Evolutionary conservation across 2,888 invertebrate species (phyloP).

Genomic region (Hyalella azteca): DNA sequence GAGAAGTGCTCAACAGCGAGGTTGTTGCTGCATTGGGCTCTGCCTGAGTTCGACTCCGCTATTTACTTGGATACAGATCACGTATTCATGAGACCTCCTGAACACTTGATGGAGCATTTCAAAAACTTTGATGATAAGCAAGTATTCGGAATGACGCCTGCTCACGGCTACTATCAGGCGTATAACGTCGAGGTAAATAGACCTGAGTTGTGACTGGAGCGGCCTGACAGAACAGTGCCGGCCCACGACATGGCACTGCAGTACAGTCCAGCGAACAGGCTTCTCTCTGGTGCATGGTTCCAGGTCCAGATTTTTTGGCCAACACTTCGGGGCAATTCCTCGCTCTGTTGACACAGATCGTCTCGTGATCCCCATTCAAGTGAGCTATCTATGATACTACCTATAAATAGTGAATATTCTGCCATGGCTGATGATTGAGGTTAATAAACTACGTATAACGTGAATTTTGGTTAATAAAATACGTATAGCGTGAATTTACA

Average conservation of each 20-base stretch:
- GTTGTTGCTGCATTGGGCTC: too few species aligned
- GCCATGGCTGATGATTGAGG: background rate
- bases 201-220: constrained; percentile 2
- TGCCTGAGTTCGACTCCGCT: too few species aligned
- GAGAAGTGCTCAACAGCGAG: too few species aligned
- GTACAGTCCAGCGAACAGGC: background rate
- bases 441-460: background rate
- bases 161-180: too few species aligned
- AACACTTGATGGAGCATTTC: too few species aligned
- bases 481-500: too few species aligned
- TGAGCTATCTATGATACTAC: background rate
- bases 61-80: too few species aligned
- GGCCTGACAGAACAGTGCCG: background rate
- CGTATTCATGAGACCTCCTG: too few species aligned
- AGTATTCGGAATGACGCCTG: too few species aligned
- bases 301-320: background rate
- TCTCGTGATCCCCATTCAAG: background rate
- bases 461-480: background rate
- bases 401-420: background rate
- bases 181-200: too few species aligned
- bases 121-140: too few species aligned
- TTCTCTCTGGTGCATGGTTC: background rate
- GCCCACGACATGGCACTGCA: background rate
- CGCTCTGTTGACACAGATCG: background rate
- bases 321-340: too few species aligned